Evolutionary conservation across 2,113 vertebrate genomes (phyloP), one percentile per base, ranked within the genome.

Genomic region (Macrotis lagotis): DNA sequence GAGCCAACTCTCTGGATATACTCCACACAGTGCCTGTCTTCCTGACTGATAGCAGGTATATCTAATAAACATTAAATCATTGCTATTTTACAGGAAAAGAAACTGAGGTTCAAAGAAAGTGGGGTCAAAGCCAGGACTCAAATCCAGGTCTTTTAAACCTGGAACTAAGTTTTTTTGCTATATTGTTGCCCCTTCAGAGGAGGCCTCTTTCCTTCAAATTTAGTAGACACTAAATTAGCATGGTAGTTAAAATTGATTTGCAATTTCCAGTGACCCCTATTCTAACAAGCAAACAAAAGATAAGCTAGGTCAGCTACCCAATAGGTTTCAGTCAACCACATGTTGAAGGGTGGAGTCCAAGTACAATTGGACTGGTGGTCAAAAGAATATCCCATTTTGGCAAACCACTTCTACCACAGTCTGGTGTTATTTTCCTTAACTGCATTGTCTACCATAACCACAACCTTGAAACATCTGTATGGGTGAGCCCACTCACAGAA

Each of bases 321-420:
- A 37, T 6, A 55, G n/a, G 24, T 90, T 91, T 91, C 55, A 44
- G 50, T 91, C 52, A 51, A 89, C 48, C 91, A 92, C 88, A 95
- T 4, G 1, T 90, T 28, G 31, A 92, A 51, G 93, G 97, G 97
- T 98, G 97, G 98, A 98, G 66, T 83, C n/a, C 66, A 83, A 83
- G n/a, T 44, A 83, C 66, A 98, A 98, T 96, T 96, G 93, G 97
- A 98, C 96, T 92, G 51, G 97, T 92, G 98, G 98, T 98, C 94
- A 94, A 95, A 83, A 44, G 88, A 96, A 95, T 96, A 97, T 97
- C 98, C 97, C 98, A 37, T 98, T 98, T 97, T 97, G 97, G 97
- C 95, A 96, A 96, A 97, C 97, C 96, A 92, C 97, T 94, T 94
- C 93, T 95, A 90, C 92, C 92, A 96, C 51, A 97, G 48, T 95